Base-by-base conservation (phyloP, 2,113 vertebrate genomes). In the Macaca fascicularis region DNA sequence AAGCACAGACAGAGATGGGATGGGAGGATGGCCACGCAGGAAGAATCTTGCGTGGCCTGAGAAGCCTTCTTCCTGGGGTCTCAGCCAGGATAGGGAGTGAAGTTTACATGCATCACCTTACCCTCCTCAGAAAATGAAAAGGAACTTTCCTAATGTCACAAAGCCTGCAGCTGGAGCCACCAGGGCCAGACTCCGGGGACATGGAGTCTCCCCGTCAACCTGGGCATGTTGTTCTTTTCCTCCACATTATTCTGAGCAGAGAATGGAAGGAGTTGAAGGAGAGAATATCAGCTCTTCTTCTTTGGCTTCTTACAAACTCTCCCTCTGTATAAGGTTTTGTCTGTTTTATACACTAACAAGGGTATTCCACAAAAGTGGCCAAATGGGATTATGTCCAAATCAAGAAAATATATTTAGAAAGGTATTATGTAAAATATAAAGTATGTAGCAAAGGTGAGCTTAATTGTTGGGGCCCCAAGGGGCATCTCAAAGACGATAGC, bases 361-460 rank as follows among this genome's bases (percentile, higher is more conserved):
- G 19, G 76, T 17, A 11, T 83, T 38, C 3, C 48, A 50, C 61
- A 92, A 57, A 76, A 92, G 45, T 10, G 59, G 27, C 25, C 50
- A 13, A 11, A 23, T 48, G 27, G 27, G 25, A 48, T 70, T 82
- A 32, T 14, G 67, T 50, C n/a, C 75, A 96, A 50, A 57, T 90
- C 57, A 59, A 95, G 48, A 88, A 92, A 81, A 86, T 48, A 52
- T 61, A 27, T 81, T 90, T 88, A 48, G n/a, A 83, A 96, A 12
- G 20, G 3, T 48, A 8, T 52, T n/a, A 81, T 38, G 74, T 93
- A 74, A 88, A 64, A 82, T 76, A 25, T 4, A 84, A 61, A 76
- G 48, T 43, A 32, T 4, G 8, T 43, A 17, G 27, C 45, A 72
- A 6, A 72, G 69, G 6, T 43, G 82, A n/a, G n/a, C 52, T 85